Base-by-base conservation (phyloP, 1,140 invertebrate genomes). In the Coptotermes formosanus region DNA sequence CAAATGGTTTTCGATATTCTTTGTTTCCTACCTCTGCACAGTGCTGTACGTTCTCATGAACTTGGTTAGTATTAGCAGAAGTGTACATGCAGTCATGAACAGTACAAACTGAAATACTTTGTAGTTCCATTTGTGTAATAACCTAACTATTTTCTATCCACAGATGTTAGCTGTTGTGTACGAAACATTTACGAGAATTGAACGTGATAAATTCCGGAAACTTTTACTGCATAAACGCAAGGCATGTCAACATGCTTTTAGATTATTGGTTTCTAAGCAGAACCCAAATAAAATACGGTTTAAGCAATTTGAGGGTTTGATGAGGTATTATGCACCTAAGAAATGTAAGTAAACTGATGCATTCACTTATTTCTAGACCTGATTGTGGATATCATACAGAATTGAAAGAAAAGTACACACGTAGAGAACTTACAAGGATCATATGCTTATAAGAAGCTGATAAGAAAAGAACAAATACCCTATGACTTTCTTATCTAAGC, bases 81-180 rank as follows among this genome's bases (percentile, higher is more conserved):
- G 52, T 55, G 52, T 21, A 55, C 43, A 44, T 83, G 9, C 11
- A 52, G 8, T 44, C 4, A 43, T 44, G 21, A 4, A 25, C 45
- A 45, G 21, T 32, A 83, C 11, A 19, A 55, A 55, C 21, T 55
- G 19, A 43, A 83, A 44, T 23, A 9, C 19, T 25, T 44, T 25
- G 43, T 32, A 45, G 82, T 32, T 83, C 23, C 25, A 30, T 52
- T 25, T 44, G 82, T 44, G 19, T 43, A 45, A 7, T 14, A 44
- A 64, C 23, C 21, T 69, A 12, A 55, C 81, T 82, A 3, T 86
- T 4, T 23, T 38, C 16, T 75, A 16, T 85, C 23, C 89, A 55
- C 89, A 96, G 94, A 96, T 98, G 94, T 91, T 98, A 84, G 97
- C 97, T 85, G 97, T 98, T 43, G 97, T 98, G 4, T 98, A 98